These are phyloP conservation scores for Pimephales promelas DNA, from an alignment of 2,113 vertebrate species.

Conservation along the genomic window DNA sequence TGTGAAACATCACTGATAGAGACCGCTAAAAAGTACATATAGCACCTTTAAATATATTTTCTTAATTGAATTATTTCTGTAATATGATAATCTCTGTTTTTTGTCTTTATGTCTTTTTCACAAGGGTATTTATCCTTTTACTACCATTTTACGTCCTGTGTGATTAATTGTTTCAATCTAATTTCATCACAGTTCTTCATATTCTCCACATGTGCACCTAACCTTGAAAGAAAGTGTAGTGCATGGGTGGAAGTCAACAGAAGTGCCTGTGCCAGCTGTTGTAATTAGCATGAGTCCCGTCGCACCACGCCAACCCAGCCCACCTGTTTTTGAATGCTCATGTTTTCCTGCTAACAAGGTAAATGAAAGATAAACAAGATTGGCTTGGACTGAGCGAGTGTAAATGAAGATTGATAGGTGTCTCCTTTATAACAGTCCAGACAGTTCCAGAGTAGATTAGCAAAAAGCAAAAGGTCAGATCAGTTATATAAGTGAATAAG, in stretches of 20 bases:
- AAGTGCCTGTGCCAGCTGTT: constrained; percentile 18
- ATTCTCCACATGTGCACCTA: constrained; percentile 24
- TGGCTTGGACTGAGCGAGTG: neutral
- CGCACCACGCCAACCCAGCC: constrained; percentile 5
- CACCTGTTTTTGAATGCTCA: constrained; percentile 1
- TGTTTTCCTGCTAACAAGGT: constrained; percentile 12
- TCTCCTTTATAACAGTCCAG: neutral
- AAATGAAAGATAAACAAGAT: constrained; percentile 23
- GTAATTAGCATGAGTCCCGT: constrained; percentile 6
- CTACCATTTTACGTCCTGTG: neutral
- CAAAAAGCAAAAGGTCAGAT: constrained; percentile 24
- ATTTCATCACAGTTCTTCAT: neutral
- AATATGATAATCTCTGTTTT: neutral
- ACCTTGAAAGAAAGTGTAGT: neutral
- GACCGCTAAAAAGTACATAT: too few relatives aligned
- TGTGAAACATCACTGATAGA: too few relatives aligned
- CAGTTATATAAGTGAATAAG: constrained; percentile 35
- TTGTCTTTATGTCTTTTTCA: neutral
- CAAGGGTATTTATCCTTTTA: constrained; percentile 24
- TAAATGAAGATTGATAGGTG: constrained; percentile 16
- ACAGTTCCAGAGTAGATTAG: constrained; percentile 10
- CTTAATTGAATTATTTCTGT: neutral
- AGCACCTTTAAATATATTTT: too few relatives aligned
- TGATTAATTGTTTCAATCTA: constrained; percentile 1
- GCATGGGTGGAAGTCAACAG: constrained; percentile 5